Conservation (phyloP, 2,888 invertebrate species). For the Parnassius mnemosyne region DNA sequence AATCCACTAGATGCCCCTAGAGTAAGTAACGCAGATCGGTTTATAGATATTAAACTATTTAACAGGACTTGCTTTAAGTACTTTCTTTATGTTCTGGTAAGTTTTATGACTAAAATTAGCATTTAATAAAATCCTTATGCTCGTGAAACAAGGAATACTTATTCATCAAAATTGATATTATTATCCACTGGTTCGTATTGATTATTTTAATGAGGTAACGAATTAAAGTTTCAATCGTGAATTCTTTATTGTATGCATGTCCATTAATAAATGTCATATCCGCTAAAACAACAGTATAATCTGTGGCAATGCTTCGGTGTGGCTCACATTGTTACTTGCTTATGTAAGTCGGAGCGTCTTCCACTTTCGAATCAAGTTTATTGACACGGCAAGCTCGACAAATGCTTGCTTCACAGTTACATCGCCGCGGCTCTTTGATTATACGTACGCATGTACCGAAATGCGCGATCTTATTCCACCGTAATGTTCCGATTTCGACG, state of each 20-base stretch:
- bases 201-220: too few species aligned
- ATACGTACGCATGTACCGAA: slow-evolving; percentile 42
- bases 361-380: slow-evolving; percentile 81
- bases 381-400: slow-evolving; percentile 79
- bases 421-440: slow-evolving; percentile 68
- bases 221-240: too few species aligned
- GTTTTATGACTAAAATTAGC: too few species aligned
- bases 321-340: slow-evolving; percentile 75
- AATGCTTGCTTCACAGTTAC: slow-evolving; percentile 75
- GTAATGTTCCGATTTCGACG: slow-evolving; percentile 44
- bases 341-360: slow-evolving; percentile 79
- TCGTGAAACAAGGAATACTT: too few species aligned
- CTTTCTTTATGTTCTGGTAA: too few species aligned
- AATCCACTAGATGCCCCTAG: slow-evolving; percentile 40
- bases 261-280: slow-evolving; percentile 9
- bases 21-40: slow-evolving; percentile 38
- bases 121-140: too few species aligned
- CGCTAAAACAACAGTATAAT: slow-evolving; percentile 33
- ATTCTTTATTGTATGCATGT: not conserved
- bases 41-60: slow-evolving; percentile 25
- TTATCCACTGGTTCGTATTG: too few species aligned
- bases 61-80: too few species aligned
- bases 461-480: slow-evolving; percentile 50
- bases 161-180: too few species aligned
- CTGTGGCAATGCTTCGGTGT: slow-evolving; percentile 37